A percentile compares a stretch with the other conserved stretches of the same genome.
These are phyloP conservation scores for Melinaea menophilus DNA, from an alignment of 2,888 invertebrate genomes.

Conservation along the genomic window DNA sequence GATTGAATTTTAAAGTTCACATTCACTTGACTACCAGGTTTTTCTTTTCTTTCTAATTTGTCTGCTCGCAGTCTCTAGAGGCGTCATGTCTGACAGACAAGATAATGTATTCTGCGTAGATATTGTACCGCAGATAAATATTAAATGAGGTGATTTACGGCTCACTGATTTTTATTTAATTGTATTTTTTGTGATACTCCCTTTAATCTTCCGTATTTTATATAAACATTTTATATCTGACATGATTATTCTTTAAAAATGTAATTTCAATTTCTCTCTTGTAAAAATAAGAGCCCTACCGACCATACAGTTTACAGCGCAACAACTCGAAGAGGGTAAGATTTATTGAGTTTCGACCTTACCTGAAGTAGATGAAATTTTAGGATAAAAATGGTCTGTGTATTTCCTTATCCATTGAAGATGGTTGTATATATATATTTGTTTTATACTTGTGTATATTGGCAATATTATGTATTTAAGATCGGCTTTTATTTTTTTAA, in stretches of 20 bases:
- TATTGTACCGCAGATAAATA: slow-evolving; percentile 23
- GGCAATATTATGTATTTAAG: too few relatives aligned
- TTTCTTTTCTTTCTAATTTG: slow-evolving; percentile 52
- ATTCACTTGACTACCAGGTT: slow-evolving; percentile 36
- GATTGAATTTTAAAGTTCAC: slow-evolving; percentile 27
- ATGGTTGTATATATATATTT: too few relatives aligned
- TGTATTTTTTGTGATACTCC: too few relatives aligned
- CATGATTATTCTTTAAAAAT: too few relatives aligned
- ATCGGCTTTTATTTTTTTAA: too few relatives aligned
- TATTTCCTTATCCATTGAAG: too few relatives aligned
- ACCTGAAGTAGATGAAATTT: slow-evolving; percentile 40
- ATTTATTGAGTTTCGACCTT: slow-evolving; percentile 58
- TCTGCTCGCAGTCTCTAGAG: slow-evolving; percentile 54
- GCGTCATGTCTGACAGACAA: slow-evolving; percentile 63
- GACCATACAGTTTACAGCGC: slow-evolving; percentile 55
- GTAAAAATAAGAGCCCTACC: slow-evolving; percentile 36
- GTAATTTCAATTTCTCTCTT: too few relatives aligned
- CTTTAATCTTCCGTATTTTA: too few relatives aligned
- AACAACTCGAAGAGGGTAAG: slow-evolving; percentile 59
- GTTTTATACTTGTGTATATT: too few relatives aligned
- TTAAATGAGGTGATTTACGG: not conserved
- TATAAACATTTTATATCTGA: too few relatives aligned
- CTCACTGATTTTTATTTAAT: too few relatives aligned
- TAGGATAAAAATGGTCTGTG: too few relatives aligned
- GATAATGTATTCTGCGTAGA: slow-evolving; percentile 53